phyloP scores from a whole-genome alignment of 2,888 invertebrate genomes.

The Phania funesta region DNA sequence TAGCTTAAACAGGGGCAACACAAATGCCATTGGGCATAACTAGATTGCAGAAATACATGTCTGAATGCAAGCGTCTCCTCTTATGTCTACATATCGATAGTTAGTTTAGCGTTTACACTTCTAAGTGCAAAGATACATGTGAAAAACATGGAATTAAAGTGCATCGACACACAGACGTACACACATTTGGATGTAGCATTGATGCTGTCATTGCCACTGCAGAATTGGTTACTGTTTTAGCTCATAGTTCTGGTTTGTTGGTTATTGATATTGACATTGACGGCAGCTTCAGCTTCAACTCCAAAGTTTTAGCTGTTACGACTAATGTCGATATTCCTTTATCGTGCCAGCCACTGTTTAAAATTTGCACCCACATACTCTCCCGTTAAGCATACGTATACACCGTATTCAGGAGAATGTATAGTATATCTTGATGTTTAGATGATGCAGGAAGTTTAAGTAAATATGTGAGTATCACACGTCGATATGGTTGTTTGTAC shows the following conservation, averaged over 20 bases:
- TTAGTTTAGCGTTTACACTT: neutral
- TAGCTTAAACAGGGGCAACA: neutral
- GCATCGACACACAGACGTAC: neutral
- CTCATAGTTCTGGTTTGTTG: slow-evolving; percentile 28
- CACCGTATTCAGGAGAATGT: neutral
- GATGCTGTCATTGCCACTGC: neutral
- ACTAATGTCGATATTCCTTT: neutral
- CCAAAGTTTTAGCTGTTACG: slow-evolving; percentile 16
- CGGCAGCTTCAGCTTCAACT: slow-evolving; percentile 5
- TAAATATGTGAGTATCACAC: slow-evolving; percentile 39
- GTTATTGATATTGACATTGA: slow-evolving; percentile 61
- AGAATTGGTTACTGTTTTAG: slow-evolving; percentile 24
- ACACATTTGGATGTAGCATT: too few relatives aligned
- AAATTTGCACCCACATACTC: neutral
- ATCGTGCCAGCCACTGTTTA: neutral
- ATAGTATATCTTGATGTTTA: neutral
- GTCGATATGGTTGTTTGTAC: too few relatives aligned
- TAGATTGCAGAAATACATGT: neutral
- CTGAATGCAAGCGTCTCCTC: neutral
- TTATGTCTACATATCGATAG: too few relatives aligned
- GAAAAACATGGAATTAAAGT: slow-evolving; percentile 1
- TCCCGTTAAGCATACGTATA: neutral
- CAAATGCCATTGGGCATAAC: slow-evolving; percentile 31
- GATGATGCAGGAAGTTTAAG: slow-evolving; percentile 35
- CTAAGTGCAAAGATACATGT: neutral